Base-by-base conservation (phyloP, 2,797 vertebrate genomes). In the Danio choprae region DNA sequence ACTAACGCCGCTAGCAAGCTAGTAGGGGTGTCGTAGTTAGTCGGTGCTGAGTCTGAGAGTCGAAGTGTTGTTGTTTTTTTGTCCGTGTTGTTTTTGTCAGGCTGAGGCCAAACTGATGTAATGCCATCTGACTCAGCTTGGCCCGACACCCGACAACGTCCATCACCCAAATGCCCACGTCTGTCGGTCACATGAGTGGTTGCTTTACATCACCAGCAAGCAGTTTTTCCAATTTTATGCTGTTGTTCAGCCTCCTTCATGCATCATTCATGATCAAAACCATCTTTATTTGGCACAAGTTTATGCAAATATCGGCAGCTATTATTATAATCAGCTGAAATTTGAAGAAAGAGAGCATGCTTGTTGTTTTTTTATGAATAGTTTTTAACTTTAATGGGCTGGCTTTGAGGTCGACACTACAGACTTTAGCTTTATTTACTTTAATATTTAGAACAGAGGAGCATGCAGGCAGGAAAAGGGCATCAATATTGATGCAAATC, bases 311-410 rank as follows among this genome's bases (percentile, higher is more conserved):
- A 81, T 84, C 38, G 67, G 84, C 84, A 89, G 88, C 91, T 87
- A 92, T 92, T 89, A 91, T 89, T 89, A 90, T 92, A 91, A 90
- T 90, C 89, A 92, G 89, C 90, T 90, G 89, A 91, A 88, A 82
- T 84, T 86, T 60, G 79, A 89, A 75, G 81, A 71, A 15, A 16
- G 51, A 51, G 70, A 5, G 56, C 36, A 38, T 65, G 56, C 69
- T 11, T 64, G 80, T 83, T 86, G n/a, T n/a, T 29, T n/a, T 29
- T 13, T 79, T 86, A 60, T 65, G 84, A 74, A 74, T 63, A 36
- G 40, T 53, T 22, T 56, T 59, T 75, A 84, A 86, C 82, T 86
- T 88, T 88, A 87, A 87, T 85, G 4, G 86, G 84, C 85, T 86
- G 71, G 76, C 60, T 71, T 85, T 81, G 80, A 82, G 81, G 86